A percentile compares a stretch with the other conserved stretches of the same genome.
Conservation (phyloP, 2,113 vertebrate species). For the Catharus minimus region DNA sequence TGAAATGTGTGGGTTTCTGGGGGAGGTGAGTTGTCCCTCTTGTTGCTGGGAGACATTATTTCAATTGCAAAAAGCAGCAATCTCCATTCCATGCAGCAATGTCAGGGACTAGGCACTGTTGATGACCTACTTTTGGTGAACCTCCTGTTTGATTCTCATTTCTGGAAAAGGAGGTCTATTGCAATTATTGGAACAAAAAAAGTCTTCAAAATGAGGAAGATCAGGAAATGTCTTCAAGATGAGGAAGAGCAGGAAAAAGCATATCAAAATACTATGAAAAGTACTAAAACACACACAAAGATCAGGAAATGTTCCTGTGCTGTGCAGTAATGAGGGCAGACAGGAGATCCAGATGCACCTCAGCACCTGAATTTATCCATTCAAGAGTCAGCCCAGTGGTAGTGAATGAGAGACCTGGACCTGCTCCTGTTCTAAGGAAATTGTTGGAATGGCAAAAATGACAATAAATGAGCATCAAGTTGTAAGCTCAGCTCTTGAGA, state of each 20-base stretch:
- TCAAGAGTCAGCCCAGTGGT: not conserved
- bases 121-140: slow-evolving; percentile 58
- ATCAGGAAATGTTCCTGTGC: not conserved
- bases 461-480: not conserved
- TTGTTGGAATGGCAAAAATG: not conserved
- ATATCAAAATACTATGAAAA: not conserved
- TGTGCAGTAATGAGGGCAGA: not conserved
- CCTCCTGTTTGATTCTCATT: slow-evolving; percentile 21
- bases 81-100: slow-evolving; percentile 50
- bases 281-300: not conserved
- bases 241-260: not conserved
- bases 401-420: not conserved
- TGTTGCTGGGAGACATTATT: slow-evolving; percentile 63
- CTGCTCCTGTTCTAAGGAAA: not conserved
- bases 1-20: slow-evolving; percentile 38
- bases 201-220: not conserved
- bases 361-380: not conserved
- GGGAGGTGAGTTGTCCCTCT: slow-evolving; percentile 60
- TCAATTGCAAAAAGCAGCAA: slow-evolving; percentile 56
- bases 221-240: not conserved
- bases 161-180: not conserved
- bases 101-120: not conserved
- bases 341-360: not conserved
- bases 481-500: not conserved
- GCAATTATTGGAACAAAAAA: not conserved